Conservation (phyloP, 2,888 invertebrate species). For the Meteorus colon region DNA sequence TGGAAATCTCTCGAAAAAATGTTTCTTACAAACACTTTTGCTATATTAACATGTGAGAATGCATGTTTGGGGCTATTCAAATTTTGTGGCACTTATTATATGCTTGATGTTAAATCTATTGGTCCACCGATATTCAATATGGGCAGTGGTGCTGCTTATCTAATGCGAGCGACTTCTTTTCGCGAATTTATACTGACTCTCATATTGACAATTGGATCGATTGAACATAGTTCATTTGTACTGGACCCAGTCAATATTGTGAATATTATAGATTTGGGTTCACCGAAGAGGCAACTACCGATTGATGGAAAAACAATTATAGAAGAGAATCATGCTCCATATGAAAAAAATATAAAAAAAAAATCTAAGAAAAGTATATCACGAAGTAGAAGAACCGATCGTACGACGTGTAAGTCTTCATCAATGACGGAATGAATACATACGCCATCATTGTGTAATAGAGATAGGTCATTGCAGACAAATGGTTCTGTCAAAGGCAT, state of each 20-base stretch:
- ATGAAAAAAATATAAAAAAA: slow-evolving; percentile 51
- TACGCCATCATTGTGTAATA: slow-evolving; percentile 3
- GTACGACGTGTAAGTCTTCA: slow-evolving; percentile 48
- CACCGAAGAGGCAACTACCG: slow-evolving; percentile 24
- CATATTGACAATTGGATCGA: slow-evolving; percentile 60
- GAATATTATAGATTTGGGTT: slow-evolving; percentile 56
- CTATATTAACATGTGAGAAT: slow-evolving; percentile 62
- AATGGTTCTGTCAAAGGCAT: neutral
- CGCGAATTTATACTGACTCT: slow-evolving; percentile 58
- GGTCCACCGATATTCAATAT: slow-evolving; percentile 65
- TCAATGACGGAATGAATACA: slow-evolving; percentile 8
- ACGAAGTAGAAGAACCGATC: slow-evolving; percentile 48
- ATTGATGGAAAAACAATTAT: slow-evolving; percentile 5
- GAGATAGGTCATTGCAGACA: neutral
- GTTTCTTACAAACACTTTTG: slow-evolving; percentile 61
- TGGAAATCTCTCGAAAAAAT: slow-evolving; percentile 59
- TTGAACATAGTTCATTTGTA: slow-evolving; percentile 61
- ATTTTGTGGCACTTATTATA: slow-evolving; percentile 64
- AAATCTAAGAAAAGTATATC: slow-evolving; percentile 48
- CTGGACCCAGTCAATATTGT: slow-evolving; percentile 63
- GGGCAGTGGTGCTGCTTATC: slow-evolving; percentile 60
- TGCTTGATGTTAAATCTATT: slow-evolving; percentile 61
- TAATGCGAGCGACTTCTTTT: slow-evolving; percentile 63
- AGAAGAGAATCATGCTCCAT: slow-evolving; percentile 48
- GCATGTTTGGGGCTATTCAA: slow-evolving; percentile 63